Conservation (phyloP, 1,140 invertebrate genomes). For the Zaprionus ornatus region DNA sequence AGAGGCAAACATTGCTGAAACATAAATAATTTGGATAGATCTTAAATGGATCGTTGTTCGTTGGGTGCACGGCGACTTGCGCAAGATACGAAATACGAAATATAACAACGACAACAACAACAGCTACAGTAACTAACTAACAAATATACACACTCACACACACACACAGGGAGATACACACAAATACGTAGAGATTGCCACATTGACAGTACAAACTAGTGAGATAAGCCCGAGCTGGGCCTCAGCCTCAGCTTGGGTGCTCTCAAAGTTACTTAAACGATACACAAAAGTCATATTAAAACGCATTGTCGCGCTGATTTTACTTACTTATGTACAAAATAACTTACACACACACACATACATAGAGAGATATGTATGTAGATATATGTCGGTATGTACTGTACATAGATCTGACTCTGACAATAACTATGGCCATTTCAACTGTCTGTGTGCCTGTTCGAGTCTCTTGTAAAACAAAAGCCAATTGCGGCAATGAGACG, state of each 20-base stretch:
- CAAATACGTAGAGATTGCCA: conserved; percentile 1
- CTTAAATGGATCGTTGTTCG: conserved; percentile 11
- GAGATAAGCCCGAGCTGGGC: conserved; percentile 29
- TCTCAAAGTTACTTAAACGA: conserved; percentile 69
- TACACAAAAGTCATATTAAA: conserved; percentile 79
- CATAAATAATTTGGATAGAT: conserved; percentile 31
- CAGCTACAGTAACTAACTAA: conserved; percentile 54
- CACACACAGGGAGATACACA: conserved; percentile 19
- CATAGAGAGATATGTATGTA: conserved; percentile 2
- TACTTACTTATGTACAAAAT: conserved; percentile 68
- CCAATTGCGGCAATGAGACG: conserved; percentile 57
- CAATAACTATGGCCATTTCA: conserved; percentile 15
- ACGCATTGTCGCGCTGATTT: conserved; percentile 77
- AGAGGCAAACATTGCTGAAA: not conserved
- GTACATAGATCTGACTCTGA: conserved; percentile 15
- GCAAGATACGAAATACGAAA: conserved; percentile 48
- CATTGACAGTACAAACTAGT: conserved; percentile 7
- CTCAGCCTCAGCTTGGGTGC: conserved; percentile 37
- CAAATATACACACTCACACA: conserved; percentile 34
- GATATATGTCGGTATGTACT: not conserved
- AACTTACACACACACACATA: conserved; percentile 40
- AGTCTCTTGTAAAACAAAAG: conserved; percentile 44
- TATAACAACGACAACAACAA: conserved; percentile 28
- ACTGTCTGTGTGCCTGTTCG: conserved; percentile 16
- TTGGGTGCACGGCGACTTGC: conserved; percentile 35